phyloP scores from a whole-genome alignment of 1,140 invertebrate genomes.

The Eueides isabella region DNA sequence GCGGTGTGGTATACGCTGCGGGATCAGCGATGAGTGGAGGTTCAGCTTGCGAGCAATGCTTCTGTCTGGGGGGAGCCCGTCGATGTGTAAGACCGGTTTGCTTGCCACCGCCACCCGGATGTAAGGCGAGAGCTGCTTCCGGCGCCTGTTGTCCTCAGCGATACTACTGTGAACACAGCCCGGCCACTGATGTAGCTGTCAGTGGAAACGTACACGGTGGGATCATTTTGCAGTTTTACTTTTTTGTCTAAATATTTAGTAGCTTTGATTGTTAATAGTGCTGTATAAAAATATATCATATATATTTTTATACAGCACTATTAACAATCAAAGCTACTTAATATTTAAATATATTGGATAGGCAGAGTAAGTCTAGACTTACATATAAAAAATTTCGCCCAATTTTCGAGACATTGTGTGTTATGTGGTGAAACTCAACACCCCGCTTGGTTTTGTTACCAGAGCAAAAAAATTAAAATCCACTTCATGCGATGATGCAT shows the following conservation, averaged over 20 bases:
- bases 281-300: no score
- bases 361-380: no score
- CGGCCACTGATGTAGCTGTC: slow-evolving; percentile 35
- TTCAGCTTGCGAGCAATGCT: slow-evolving; percentile 92
- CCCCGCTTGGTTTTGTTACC: no score
- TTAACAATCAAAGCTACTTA: background rate
- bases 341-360: no score
- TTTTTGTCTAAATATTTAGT: background rate
- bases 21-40: slow-evolving; percentile 93
- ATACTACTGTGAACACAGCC: slow-evolving; percentile 88
- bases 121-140: slow-evolving; percentile 85
- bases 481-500: no score
- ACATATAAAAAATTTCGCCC: no score
- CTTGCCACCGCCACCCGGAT: slow-evolving; percentile 89
- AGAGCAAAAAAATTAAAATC: no score
- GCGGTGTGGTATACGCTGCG: slow-evolving; percentile 89
- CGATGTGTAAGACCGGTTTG: slow-evolving; percentile 92
- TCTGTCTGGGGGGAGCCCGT: slow-evolving; percentile 89
- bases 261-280: background rate
- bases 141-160: slow-evolving; percentile 92
- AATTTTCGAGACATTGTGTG: no score
- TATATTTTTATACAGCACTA: no score
- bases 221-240: slow-evolving; percentile 4
- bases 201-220: slow-evolving; percentile 50
- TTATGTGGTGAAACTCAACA: no score